Evolutionary conservation across 2,888 invertebrate genomes (phyloP), one percentile per base, ranked within the genome.

Genomic region (Eupithecia dodoneata): DNA sequence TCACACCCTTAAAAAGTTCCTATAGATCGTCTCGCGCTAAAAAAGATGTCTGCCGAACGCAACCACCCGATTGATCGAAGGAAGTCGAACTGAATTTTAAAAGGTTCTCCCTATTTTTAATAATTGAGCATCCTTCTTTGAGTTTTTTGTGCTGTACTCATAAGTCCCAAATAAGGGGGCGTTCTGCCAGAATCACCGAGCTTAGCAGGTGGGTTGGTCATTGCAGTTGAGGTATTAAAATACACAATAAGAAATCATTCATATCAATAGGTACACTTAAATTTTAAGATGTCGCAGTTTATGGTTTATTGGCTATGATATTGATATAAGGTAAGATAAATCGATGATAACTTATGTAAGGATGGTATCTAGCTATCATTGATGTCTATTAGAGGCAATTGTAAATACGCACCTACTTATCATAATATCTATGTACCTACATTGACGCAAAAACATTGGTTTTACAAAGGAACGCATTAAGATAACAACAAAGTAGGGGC

Each of bases 1-100:
- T 69, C 6, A 49, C 70, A 70, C 47, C 70, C 70, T 70, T 49
- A 49, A 45, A 70, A 76, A 76, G 69, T 66, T 74, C 55, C 42
- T 55, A 18, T 79, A 77, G 76, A 76, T 77, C 76, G 70, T 15
- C 71, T 76, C 73, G 65, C 76, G 77, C 73, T 75, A 80, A 79
- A 81, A 79, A 79, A 71, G 81, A 82, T 82, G 85, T 85, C 84
- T 82, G 83, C 86, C 83, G 79, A 81, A 82, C 85, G 88, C 91
- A 91, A 90, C 91, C 90, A 86, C 84, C 87, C 92, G 91, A 87
- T 84, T 87, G 88, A 92, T 90, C 86, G 92, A 79, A 81, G 82
- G 86, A 79, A 87, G 83, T 83, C 77, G 85, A 72, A 74, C 85
- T 81, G 93, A 92, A 93, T 93, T 89, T 91, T 91, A 91, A 92